These are phyloP conservation scores for Cryptosula pallasiana DNA, from an alignment of 2,888 invertebrate species.

Conservation along the genomic window DNA sequence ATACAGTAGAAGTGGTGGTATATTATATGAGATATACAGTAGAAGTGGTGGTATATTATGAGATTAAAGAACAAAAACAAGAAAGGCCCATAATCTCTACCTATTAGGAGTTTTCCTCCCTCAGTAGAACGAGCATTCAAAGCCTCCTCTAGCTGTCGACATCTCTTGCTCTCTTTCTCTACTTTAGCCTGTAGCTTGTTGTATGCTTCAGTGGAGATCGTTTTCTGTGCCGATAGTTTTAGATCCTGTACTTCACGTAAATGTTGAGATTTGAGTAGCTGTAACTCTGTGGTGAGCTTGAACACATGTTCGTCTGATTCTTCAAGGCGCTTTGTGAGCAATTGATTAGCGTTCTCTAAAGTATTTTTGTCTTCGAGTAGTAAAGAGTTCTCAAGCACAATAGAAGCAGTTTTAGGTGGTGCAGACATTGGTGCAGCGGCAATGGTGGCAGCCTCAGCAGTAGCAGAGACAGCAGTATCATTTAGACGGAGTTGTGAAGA, in stretches of 20 bases:
- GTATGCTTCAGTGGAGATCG: neutral
- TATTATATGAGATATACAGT: too few relatives aligned
- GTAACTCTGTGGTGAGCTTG: constrained; percentile 6
- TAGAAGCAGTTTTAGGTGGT: neutral
- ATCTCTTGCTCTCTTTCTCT: constrained; percentile 1
- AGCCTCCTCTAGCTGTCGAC: constrained; percentile 19
- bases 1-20: too few relatives aligned
- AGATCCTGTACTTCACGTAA: constrained; percentile 12
- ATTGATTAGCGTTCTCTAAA: neutral
- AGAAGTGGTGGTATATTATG: too few relatives aligned
- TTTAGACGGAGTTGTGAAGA: neutral
- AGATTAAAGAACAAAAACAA: too few relatives aligned
- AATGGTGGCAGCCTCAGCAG: neutral
- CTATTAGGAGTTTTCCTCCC: neutral
- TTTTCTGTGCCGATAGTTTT: neutral
- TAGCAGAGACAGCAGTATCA: neutral
- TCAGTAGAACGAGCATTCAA: constrained; percentile 4
- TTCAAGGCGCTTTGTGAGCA: neutral
- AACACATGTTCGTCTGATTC: constrained; percentile 1
- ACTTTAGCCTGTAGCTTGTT: neutral
- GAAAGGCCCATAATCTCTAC: too few relatives aligned
- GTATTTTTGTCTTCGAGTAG: neutral
- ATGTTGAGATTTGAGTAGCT: constrained; percentile 7
- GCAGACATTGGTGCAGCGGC: neutral
- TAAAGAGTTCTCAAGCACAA: neutral